Evolutionary conservation across 2,797 vertebrate genomes (phyloP).

Genomic region (Ataeniobius toweri): DNA sequence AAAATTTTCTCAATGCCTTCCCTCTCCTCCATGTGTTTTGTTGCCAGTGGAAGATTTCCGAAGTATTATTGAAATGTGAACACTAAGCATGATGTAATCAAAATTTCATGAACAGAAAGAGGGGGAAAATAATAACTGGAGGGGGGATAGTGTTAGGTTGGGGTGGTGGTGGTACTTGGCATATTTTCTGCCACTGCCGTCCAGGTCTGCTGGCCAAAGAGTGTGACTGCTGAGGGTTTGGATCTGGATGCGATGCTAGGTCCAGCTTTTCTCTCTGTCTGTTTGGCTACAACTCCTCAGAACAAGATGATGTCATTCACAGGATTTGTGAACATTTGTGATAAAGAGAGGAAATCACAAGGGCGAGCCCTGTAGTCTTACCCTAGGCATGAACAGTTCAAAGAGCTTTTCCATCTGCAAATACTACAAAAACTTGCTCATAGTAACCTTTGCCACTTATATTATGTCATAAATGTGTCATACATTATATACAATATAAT

Average conservation of each 20-base stretch:
- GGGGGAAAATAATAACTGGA: slow-evolving; percentile 65
- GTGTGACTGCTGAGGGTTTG: slow-evolving; percentile 72
- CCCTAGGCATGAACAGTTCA: slow-evolving; percentile 47
- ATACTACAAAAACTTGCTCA: background rate
- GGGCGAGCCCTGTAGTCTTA: slow-evolving; percentile 47
- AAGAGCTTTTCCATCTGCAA: slow-evolving; percentile 6
- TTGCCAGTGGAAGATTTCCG: slow-evolving; percentile 64
- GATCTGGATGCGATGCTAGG: slow-evolving; percentile 62
- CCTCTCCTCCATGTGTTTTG: slow-evolving; percentile 34
- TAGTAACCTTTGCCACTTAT: background rate
- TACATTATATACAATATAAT: background rate
- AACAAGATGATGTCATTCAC: slow-evolving; percentile 74
- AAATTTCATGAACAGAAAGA: slow-evolving; percentile 67
- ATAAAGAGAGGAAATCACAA: slow-evolving; percentile 65
- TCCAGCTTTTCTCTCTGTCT: slow-evolving; percentile 66
- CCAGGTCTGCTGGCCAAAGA: slow-evolving; percentile 75
- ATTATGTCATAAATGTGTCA: background rate
- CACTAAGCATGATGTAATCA: slow-evolving; percentile 73
- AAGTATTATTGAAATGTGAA: slow-evolving; percentile 74
- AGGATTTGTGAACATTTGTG: slow-evolving; percentile 72
- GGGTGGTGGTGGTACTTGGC: slow-evolving; percentile 50
- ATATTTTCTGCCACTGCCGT: slow-evolving; percentile 65
- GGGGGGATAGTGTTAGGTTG: slow-evolving; percentile 21
- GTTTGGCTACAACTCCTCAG: slow-evolving; percentile 65
- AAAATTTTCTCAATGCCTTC: slow-evolving; percentile 3